phyloP scores from a whole-genome alignment of 1,140 invertebrate genomes.

The Euwallacea fornicatus region DNA sequence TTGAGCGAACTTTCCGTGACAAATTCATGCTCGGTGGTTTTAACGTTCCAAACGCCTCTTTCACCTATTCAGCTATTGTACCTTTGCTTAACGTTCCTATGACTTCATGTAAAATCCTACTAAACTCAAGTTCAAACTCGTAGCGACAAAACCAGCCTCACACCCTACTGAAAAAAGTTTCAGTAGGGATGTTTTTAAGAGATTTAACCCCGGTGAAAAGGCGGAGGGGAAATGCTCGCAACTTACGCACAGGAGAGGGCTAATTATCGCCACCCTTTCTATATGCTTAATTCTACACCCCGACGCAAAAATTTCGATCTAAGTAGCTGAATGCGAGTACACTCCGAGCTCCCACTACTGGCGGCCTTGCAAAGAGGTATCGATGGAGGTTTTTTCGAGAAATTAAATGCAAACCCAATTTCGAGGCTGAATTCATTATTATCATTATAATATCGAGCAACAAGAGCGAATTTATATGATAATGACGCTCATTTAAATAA shows the following conservation, averaged over 20 bases:
- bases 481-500: constrained; percentile 20
- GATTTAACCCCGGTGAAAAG: constrained; percentile 41
- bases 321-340: constrained; percentile 7
- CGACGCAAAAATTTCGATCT: constrained; percentile 15
- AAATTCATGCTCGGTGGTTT: too few relatives aligned
- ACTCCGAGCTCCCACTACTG: constrained; percentile 1
- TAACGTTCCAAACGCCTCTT: too few relatives aligned
- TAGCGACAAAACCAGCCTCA: too few relatives aligned
- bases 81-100: too few relatives aligned
- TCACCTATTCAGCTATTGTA: too few relatives aligned
- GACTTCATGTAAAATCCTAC: too few relatives aligned
- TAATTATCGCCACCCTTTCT: constrained; percentile 44
- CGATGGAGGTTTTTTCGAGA: background rate
- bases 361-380: background rate
- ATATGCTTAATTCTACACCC: constrained; percentile 40
- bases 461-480: constrained; percentile 21
- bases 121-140: too few relatives aligned
- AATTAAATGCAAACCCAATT: constrained; percentile 15
- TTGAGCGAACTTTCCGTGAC: too few relatives aligned
- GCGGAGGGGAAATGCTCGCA: constrained; percentile 35
- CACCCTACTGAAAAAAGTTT: constrained; percentile 13
- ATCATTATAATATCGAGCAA: constrained; percentile 7
- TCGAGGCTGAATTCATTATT: constrained; percentile 8
- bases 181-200: constrained; percentile 31
- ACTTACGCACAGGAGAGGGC: constrained; percentile 42